Evolutionary conservation across 2,113 vertebrate species (phyloP), one percentile per base, ranked within the genome.

Genomic region (Herpetotheres cachinnans): DNA sequence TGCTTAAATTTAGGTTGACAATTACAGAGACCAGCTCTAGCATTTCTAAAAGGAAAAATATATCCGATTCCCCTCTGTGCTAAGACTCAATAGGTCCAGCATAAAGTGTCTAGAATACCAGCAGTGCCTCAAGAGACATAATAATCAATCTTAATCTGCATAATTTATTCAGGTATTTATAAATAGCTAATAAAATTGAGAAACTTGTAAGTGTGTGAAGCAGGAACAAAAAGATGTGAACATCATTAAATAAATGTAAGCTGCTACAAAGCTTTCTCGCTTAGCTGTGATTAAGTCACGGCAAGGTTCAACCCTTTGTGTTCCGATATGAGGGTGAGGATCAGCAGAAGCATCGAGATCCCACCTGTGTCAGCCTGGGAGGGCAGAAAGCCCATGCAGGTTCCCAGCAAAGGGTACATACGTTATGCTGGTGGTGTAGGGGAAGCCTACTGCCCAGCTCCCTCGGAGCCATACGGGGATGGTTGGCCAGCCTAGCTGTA

Each of bases 381-480:
- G 19, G 32, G 34, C 4, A 4, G 38, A 49, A 93, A 55, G 14
- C 17, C 63, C 44, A 3, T 0, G 2, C 1, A 46, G 6, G 4
- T 27, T 61, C 50, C 18, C 2, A 4, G 54, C 42, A 32, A 54
- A 84, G 21, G 4, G 10, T 11, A 36, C 1, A 0, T 18, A 10
- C 2, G 1, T 63, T 70, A 6, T 7, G 25, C 12, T 65, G 47
- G 8, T 46, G 34, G 27, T 54, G 18, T 7, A 22, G 61, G 44
- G 36, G 49, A 72, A 56, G 62, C 8, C 29, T 38, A 3, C 32
- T 12, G 27, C 20, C 36, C 55, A 36, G 21, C 22, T 46, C 10
- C 1, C 63, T 67, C 7, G 7, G 49, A 62, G 34, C 29, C 38
- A 1, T 22, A 12, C 0, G 0, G 58, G 83, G 55, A 24, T 16